These are phyloP conservation scores for Pandemis cinnamomeana DNA, from an alignment of 2,888 invertebrate genomes.

Conservation along the genomic window DNA sequence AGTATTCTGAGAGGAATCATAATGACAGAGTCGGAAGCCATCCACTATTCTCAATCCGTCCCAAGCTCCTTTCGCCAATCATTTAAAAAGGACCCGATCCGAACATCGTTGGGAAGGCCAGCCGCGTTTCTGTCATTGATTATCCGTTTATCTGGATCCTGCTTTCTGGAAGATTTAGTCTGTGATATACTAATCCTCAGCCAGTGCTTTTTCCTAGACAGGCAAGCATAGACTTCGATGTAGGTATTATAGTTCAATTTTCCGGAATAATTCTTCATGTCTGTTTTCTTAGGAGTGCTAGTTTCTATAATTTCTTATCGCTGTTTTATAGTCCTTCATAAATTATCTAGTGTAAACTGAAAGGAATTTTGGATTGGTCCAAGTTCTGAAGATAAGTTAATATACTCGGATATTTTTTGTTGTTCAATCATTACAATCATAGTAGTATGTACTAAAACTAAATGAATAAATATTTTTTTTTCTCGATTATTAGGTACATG, in stretches of 20 bases:
- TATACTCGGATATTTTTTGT: too few relatives aligned
- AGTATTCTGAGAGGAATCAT: not conserved
- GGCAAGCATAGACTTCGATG: not conserved
- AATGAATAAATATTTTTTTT: too few relatives aligned
- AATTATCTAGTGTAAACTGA: not conserved
- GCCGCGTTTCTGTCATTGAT: slow-evolving; percentile 4
- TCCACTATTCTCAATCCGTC: not conserved
- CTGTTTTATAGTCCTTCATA: not conserved
- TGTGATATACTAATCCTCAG: not conserved
- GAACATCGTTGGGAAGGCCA: slow-evolving; percentile 4
- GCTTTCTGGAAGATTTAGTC: not conserved
- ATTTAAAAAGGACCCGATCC: not conserved
- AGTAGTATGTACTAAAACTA: too few relatives aligned
- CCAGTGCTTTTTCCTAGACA: not conserved
- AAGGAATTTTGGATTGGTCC: too few relatives aligned
- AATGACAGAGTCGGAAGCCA: not conserved
- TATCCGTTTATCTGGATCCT: slow-evolving; percentile 1
- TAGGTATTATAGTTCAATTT: not conserved
- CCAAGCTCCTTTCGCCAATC: not conserved
- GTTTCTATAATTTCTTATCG: not conserved
- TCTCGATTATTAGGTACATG: too few relatives aligned
- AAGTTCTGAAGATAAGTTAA: too few relatives aligned
- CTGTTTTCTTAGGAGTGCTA: not conserved
- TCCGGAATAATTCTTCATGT: not conserved
- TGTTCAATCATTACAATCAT: too few relatives aligned